A percentile compares a stretch with the other conserved stretches of the same genome.
phyloP scores from a whole-genome alignment of 2,113 vertebrate species.

The Phyllostomus hastatus region DNA sequence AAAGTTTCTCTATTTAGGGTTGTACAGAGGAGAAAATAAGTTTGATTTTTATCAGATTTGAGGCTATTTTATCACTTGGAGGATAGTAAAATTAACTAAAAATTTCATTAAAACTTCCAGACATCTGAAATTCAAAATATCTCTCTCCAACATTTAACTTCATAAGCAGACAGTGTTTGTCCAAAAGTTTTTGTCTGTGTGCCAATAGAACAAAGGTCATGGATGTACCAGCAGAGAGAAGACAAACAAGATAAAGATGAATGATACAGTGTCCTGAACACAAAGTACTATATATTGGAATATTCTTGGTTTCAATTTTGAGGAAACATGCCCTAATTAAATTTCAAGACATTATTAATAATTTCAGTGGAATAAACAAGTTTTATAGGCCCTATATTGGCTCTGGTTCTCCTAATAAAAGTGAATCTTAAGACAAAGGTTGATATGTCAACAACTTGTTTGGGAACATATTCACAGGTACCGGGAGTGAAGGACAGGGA shows the following conservation, averaged over 20 bases:
- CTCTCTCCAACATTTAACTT: conserved; percentile 41
- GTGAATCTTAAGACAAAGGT: not conserved
- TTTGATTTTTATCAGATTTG: not conserved
- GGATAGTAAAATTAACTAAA: conserved; percentile 8
- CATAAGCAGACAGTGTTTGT: not conserved
- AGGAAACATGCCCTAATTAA: conserved; percentile 1
- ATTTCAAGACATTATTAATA: not conserved
- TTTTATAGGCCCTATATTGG: not conserved
- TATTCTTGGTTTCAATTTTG: not conserved
- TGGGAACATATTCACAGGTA: not conserved
- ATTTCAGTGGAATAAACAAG: not conserved
- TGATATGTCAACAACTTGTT: not conserved
- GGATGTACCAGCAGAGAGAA: not conserved
- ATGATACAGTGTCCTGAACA: not conserved
- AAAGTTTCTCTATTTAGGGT: not conserved
- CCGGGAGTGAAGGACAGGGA: not conserved
- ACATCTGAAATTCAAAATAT: not conserved
- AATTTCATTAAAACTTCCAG: not conserved
- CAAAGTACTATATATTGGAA: not conserved
- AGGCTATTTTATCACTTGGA: not conserved
- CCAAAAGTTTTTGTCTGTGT: not conserved
- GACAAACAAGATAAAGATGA: conserved; percentile 1
- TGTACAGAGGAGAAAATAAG: not conserved
- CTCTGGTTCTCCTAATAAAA: not conserved
- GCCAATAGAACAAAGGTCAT: conserved; percentile 16